Conservation (phyloP, 2,797 vertebrate species). For the Euthynnus affinis region DNA sequence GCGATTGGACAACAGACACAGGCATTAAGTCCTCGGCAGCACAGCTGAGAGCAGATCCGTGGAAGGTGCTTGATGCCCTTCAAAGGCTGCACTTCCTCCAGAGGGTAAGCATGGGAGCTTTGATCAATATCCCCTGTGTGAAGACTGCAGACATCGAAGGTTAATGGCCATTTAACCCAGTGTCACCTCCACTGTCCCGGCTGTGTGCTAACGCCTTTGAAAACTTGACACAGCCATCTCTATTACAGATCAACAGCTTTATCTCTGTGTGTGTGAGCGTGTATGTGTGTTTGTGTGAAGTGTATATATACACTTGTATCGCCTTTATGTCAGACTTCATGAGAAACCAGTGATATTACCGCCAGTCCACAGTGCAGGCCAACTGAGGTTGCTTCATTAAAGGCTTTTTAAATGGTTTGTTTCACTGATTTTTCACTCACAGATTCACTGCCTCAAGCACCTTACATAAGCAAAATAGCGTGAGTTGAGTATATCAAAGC, state of each 20-base stretch:
- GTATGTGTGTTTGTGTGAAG: conserved; percentile 9
- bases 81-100: conserved; percentile 67
- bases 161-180: conserved; percentile 82
- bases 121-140: conserved; percentile 76
- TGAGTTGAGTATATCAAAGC: conserved; percentile 25
- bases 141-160: conserved; percentile 70
- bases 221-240: conserved; percentile 66
- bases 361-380: not conserved
- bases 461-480: not conserved
- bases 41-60: conserved; percentile 54
- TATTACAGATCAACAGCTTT: conserved; percentile 62
- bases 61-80: conserved; percentile 65
- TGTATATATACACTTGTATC: conserved; percentile 2
- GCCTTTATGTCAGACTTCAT: conserved; percentile 22
- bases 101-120: conserved; percentile 52
- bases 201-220: conserved; percentile 68
- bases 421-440: conserved; percentile 29
- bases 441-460: conserved; percentile 13
- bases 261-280: conserved; percentile 20
- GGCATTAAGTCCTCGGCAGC: conserved; percentile 56
- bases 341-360: conserved; percentile 16
- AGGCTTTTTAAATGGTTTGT: conserved; percentile 26
- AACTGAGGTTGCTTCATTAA: conserved; percentile 22
- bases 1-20: conserved; percentile 42
- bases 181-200: conserved; percentile 65